phyloP scores from a whole-genome alignment of 2,797 vertebrate genomes.

The Sphenodon punctatus region DNA sequence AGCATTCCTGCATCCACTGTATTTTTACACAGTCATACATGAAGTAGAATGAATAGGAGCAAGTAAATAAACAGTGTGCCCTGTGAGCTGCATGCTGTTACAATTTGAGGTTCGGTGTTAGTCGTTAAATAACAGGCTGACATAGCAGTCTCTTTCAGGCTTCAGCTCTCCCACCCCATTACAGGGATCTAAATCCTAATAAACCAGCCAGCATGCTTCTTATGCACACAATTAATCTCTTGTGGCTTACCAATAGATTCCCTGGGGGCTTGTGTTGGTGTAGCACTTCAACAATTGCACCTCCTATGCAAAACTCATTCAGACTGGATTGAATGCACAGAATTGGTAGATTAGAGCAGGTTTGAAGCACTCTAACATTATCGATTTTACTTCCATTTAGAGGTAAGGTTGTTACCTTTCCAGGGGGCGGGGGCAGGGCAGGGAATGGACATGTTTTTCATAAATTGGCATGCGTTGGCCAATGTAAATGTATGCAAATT shows the following conservation, averaged over 20 bases:
- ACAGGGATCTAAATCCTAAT: not conserved
- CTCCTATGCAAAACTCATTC: no score
- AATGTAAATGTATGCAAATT: no score
- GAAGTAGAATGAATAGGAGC: not conserved
- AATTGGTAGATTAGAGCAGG: no score
- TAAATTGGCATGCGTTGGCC: no score
- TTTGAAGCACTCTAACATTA: no score
- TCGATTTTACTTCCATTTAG: no score
- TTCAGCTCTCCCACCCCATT: not conserved
- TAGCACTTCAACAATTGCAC: no score
- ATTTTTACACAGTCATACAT: not conserved
- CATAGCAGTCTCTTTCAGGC: not conserved
- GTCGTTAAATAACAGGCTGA: fast-evolving
- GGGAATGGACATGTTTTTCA: no score
- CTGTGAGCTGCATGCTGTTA: not conserved
- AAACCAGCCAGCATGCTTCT: not conserved
- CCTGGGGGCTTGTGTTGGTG: not conserved
- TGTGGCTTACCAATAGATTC: not conserved
- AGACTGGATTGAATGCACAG: no score
- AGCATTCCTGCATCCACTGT: not conserved
- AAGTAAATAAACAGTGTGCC: not conserved
- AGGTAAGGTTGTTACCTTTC: no score
- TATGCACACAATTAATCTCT: not conserved
- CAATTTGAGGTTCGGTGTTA: not conserved
- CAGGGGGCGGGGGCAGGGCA: no score